Conservation (phyloP, 2,113 vertebrate genomes). For the Naja naja region DNA sequence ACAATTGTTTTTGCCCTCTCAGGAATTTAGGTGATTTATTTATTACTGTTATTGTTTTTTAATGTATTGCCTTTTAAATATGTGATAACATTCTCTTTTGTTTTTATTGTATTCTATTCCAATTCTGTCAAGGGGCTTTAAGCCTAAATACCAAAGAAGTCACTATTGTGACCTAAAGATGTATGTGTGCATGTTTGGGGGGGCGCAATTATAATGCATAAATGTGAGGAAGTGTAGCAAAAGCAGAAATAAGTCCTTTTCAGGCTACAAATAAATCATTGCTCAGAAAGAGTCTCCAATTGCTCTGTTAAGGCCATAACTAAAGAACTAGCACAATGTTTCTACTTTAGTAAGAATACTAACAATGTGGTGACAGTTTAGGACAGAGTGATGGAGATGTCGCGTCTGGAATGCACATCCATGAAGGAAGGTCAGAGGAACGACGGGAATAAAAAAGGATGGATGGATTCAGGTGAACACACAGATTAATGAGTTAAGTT, state of each 20-base stretch:
- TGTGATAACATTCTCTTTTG: background rate
- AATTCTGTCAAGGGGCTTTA: background rate
- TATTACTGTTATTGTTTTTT: background rate
- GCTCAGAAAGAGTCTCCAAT: background rate
- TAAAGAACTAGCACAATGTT: background rate
- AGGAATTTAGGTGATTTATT: background rate
- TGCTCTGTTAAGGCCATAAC: background rate
- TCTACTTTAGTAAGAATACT: slow-evolving; percentile 24
- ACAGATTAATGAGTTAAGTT: background rate
- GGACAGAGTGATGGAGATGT: slow-evolving; percentile 20
- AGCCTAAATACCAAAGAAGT: background rate
- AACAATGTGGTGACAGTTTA: slow-evolving; percentile 28
- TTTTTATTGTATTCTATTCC: background rate
- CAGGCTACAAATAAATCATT: background rate
- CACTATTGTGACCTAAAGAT: background rate
- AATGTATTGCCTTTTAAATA: background rate
- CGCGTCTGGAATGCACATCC: slow-evolving; percentile 16
- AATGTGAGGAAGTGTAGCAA: background rate
- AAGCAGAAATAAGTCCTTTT: background rate
- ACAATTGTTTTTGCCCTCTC: background rate
- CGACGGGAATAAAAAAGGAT: slow-evolving; percentile 8
- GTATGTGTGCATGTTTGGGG: background rate
- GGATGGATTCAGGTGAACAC: slow-evolving; percentile 14
- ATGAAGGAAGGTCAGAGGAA: slow-evolving; percentile 26
- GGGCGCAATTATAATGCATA: background rate